Base-by-base conservation (phyloP, 2,797 vertebrate species). In the Falco biarmicus region DNA sequence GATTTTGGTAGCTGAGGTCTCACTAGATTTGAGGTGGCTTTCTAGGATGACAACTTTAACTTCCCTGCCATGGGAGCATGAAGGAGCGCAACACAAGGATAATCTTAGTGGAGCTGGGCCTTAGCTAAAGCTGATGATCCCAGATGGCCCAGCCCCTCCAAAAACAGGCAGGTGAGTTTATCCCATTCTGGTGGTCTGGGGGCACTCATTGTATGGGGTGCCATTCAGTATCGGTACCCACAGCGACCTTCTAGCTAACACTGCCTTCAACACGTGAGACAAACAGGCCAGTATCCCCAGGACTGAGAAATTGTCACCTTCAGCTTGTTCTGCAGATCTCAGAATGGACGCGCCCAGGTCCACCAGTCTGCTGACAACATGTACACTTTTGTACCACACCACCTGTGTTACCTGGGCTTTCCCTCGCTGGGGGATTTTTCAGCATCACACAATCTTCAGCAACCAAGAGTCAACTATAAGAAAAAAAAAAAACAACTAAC, bases 71-170 rank as follows among this genome's bases (percentile, higher is more conserved):
- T 5, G 15, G 19, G 15, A 93, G 5, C 21, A 60, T 13, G 15
- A 89, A 84, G 10, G 19, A 39, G 10, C 20, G 31, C 45, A 64
- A 74, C 11, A 43, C 13, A 24, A 78, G 6, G 16, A 41, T 61
- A 63, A 89, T 19, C 13, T 3, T 3, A 61, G n/a, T 0, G 1
- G 37, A 79, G 11, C 0, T 59, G 26, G 29, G 15, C 21, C 25
- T 75, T 70, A 12, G 21, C 19, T 75, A 66, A 69, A 63, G 8
- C 41, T 76, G 32, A 69, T 69, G 18, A 50, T 51, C 13, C 34
- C 45, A 68, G 34, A 11, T 3, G 18, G 24, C 50, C 16, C 24
- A 69, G 26, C 2, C 12, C 20, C 16, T 69, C 31, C 59, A 45
- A 80, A 60, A 43, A 2, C 21, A 64, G 19, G 43, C 6, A 48